Base-by-base conservation (phyloP, 2,797 vertebrate genomes). In the Dipus sagitta region DNA sequence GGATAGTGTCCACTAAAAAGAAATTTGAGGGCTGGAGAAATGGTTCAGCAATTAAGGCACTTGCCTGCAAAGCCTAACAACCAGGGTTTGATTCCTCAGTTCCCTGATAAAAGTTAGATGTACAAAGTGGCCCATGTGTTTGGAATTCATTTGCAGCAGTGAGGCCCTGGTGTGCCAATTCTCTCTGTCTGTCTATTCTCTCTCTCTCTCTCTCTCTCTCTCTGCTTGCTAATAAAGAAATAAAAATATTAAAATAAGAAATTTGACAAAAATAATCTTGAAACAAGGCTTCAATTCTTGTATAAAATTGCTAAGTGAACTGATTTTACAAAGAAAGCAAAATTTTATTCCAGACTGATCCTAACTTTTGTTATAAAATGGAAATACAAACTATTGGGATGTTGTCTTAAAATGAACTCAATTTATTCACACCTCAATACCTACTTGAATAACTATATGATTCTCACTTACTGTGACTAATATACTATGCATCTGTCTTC, bases 231-330 rank as follows among this genome's bases (percentile, higher is more conserved):
- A 47, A 47, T 47, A 47, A 47, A 47, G 47, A 47, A 9, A 47
- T 47, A 9, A 47, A 47, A 47, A 47, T 47, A 47, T 47, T 47
- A 9, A 80, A 72, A 93, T 38, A 47, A 64, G 52, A 95, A 88
- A 93, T 77, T 58, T 94, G 74, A 91, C 32, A 91, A 76, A 58
- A 30, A 82, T 18, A 90, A 60, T 94, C 79, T 81, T 96, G 95
- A 93, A 92, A 76, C 58, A 96, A 95, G 97, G 21, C 21, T 95
- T 94, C 62, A 94, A 65, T 96, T 98, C 95, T 90, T 78, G 34
- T 72, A 92, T 96, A 96, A 87, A 96, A 74, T n/a, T 87, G n/a
- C 11, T 72, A 97, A 97, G 79, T 34, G 11, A 81, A 91, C 78
- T 81, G 60, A 80, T 93, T 95, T 97, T 88, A 92, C 42, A 42